Conservation (phyloP, 1,140 invertebrate species). For the Pristionchus pacificus region DNA sequence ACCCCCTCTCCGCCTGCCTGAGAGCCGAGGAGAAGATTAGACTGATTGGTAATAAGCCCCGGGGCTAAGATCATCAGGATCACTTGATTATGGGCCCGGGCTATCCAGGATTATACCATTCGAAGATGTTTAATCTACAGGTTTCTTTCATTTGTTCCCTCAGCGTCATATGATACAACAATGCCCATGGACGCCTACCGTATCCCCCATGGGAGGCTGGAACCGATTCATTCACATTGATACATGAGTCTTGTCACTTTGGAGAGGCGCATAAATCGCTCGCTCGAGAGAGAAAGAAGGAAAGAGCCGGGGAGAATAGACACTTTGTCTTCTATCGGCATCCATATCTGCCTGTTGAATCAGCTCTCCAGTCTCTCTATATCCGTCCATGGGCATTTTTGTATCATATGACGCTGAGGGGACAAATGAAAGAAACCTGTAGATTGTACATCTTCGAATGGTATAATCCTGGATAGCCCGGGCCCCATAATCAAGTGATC, state of each 20-base stretch:
- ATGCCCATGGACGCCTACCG: not conserved
- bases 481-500: too few species aligned
- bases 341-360: not conserved
- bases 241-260: not conserved
- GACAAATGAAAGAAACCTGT: not conserved
- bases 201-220: not conserved
- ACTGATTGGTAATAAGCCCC: too few species aligned
- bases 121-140: constrained; percentile 11
- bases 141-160: not conserved
- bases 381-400: too few species aligned
- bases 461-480: constrained; percentile 22
- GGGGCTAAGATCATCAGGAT: too few species aligned
- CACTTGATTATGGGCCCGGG: too few species aligned
- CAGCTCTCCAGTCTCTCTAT: constrained; percentile 7
- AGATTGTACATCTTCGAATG: constrained; percentile 9
- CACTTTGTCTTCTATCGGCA: not conserved
- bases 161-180: too few species aligned
- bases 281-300: constrained; percentile 5
- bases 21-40: too few species aligned
- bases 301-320: not conserved
- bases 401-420: too few species aligned
- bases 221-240: not conserved
- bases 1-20: too few species aligned
- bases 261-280: too few species aligned
- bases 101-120: constrained; percentile 16